Evolutionary conservation across 2,113 vertebrate species (phyloP).

Genomic region (Callocephalon fimbriatum): DNA sequence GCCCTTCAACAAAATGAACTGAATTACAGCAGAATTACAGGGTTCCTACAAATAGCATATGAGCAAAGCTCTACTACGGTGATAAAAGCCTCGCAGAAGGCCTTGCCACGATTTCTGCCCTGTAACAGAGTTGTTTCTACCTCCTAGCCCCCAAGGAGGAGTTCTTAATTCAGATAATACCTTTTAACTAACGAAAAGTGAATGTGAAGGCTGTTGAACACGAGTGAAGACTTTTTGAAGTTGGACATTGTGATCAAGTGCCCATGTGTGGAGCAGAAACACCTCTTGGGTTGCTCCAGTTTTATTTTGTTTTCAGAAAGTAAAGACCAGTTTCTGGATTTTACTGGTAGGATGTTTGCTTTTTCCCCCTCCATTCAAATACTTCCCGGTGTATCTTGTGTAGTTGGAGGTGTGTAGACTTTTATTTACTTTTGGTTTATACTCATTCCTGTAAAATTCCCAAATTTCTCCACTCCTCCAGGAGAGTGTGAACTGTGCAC

Average conservation of each 20-base stretch:
- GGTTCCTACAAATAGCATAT: too few species aligned
- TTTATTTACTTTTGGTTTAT: background rate
- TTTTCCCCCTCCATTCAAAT: background rate
- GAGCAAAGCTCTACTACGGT: too few species aligned
- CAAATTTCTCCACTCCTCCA: rapidly evolving
- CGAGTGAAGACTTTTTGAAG: background rate
- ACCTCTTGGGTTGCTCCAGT: background rate
- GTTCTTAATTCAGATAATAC: rapidly evolving
- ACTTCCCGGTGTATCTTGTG: background rate
- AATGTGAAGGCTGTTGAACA: background rate
- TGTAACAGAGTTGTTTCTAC: background rate
- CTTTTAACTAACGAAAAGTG: background rate
- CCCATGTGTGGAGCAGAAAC: background rate
- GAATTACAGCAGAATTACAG: too few species aligned
- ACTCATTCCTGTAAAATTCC: background rate
- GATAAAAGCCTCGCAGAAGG: background rate
- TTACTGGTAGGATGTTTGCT: background rate
- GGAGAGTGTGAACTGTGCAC: rapidly evolving
- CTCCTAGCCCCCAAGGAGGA: rapidly evolving
- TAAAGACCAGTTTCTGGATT: background rate
- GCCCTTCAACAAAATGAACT: too few species aligned
- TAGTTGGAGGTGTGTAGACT: background rate
- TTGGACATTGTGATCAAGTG: rapidly evolving
- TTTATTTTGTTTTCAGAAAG: background rate
- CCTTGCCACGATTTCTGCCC: background rate